Base-by-base conservation (phyloP, 2,113 vertebrate genomes). In the Daboia siamensis region DNA sequence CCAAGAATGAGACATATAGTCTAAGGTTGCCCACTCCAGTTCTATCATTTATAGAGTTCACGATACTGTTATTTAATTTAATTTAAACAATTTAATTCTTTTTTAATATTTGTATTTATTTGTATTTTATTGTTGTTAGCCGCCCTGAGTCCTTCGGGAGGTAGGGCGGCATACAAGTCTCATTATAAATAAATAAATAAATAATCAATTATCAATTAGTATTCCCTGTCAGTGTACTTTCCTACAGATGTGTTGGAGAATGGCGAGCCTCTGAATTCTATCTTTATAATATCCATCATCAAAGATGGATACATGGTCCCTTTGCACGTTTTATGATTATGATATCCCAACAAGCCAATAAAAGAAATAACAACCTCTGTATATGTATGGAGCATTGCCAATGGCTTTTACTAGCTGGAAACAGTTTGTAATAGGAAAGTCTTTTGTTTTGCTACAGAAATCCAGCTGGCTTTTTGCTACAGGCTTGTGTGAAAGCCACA, bases 401-500 rank as follows among this genome's bases (percentile, higher is more conserved):
- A 5, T 61, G 23, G 48, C 5, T 33, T 29, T 54, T 39, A n/a
- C 7, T 39, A n/a, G 15, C n/a, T 91, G 57, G n/a, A 55, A 33
- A 57, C 4, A 55, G 64, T 46, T 84, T 84, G 29, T 80, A 21
- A 21, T 44, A 46, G 44, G 0, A 0, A 29, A 33, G 86, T 21
- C 33, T 0, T 0, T 44, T 88, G 54, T 93, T 92, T 90, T 80
- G 23, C 91, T 91, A n/a, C 86, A 94, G 86, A 46, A 54, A 24
- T 13, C 92, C 93, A 90, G 74, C 55, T 92, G 80, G 90, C 93
- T 80, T 87, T 90, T 64, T 29, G 26, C 90, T 89, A 0, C 33
- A 8, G 24, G 9, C 6, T 0, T 57, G 86, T 23, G 86, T 24
- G 29, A 55, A 44, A 57, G 64, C 51, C 23, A 21, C n/a, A n/a